Evolutionary conservation across 92 coral and sea anemone genomes (phyloP).

Genomic region (Galaxea fascicularis): DNA sequence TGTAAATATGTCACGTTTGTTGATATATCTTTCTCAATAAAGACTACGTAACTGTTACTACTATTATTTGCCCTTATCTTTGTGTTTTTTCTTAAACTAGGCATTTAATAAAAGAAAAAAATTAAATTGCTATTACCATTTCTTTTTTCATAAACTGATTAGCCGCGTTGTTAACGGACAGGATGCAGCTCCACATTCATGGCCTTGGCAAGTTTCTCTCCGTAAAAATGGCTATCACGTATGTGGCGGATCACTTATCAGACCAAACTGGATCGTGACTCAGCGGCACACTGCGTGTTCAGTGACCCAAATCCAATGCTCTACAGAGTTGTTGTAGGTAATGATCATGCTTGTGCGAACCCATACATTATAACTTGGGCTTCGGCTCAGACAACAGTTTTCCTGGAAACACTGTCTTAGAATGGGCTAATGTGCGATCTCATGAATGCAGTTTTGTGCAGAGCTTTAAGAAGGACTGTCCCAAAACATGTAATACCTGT

Average conservation of each 20-base stretch:
- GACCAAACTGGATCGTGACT: conserved; percentile 78
- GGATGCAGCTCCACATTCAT: conserved; percentile 74
- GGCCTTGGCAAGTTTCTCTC: conserved; percentile 88
- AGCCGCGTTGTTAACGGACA: conserved; percentile 79
- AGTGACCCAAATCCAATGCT: conserved; percentile 43
- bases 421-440: too few relatives aligned
- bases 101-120: too few relatives aligned
- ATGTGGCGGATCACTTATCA: conserved; percentile 81
- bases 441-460: conserved; percentile 1
- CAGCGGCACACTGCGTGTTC: conserved; percentile 83
- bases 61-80: too few relatives aligned
- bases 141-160: background rate
- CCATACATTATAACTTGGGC: too few relatives aligned
- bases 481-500: conserved; percentile 26
- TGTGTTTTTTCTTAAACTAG: too few relatives aligned
- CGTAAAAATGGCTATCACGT: conserved; percentile 68
- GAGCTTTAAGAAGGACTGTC: conserved; percentile 14
- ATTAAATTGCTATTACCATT: too few relatives aligned
- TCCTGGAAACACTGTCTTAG: conserved; percentile 14
- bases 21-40: too few relatives aligned
- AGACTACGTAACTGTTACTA: too few relatives aligned
- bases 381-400: conserved; percentile 36
- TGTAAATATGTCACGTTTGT: too few relatives aligned
- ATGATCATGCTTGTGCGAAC: too few relatives aligned
- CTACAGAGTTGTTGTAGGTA: conserved; percentile 73